Base-by-base conservation (phyloP, 2,797 vertebrate genomes). In the Intellagama lesueurii region DNA sequence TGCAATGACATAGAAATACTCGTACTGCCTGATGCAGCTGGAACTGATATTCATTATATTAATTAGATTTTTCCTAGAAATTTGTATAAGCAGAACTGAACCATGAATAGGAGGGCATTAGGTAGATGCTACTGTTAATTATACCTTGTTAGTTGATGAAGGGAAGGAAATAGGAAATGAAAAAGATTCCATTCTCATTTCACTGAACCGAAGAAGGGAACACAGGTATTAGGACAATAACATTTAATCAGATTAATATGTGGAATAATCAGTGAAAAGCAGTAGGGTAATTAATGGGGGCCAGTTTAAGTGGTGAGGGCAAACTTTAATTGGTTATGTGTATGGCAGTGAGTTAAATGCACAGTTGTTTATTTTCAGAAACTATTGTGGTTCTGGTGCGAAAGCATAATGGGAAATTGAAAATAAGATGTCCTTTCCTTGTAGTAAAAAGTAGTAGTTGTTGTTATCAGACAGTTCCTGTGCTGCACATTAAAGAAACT, bases 61-160 rank as follows among this genome's bases (percentile, higher is more conserved):
- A 93, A 95, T 94, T 94, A 90, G 81, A 88, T 90, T 32, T 86
- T 92, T 94, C 81, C 90, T 90, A 52, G 84, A 81, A 72, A 87
- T 81, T 90, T 90, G 78, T 9, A 69, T 83, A 93, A 91, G 89
- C 2, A 47, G 47, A 92, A 90, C n/a, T 91, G 90, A 93, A 90
- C 81, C 78, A 26, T 88, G 79, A 90, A 91, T 85, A 64, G 88
- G 86, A 52, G 56, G 87, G 28, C 28, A 47, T 40, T 87, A 35
- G n/a, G 2, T 73, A 81, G 87, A 76, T 76, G 90, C 72, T 77
- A 60, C 81, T 68, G 5, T 69, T 82, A 87, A 91, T 87, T 49
- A 0, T 78, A 5, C 75, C 87, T 86, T 84, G 28, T 90, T 93
- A 80, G 60, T 92, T 40, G 85, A 89, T 85, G 87, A 81, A 80